Evolutionary conservation across 2,797 vertebrate genomes (phyloP), one percentile per base, ranked within the genome.

Genomic region (Eremophila alpestris): DNA sequence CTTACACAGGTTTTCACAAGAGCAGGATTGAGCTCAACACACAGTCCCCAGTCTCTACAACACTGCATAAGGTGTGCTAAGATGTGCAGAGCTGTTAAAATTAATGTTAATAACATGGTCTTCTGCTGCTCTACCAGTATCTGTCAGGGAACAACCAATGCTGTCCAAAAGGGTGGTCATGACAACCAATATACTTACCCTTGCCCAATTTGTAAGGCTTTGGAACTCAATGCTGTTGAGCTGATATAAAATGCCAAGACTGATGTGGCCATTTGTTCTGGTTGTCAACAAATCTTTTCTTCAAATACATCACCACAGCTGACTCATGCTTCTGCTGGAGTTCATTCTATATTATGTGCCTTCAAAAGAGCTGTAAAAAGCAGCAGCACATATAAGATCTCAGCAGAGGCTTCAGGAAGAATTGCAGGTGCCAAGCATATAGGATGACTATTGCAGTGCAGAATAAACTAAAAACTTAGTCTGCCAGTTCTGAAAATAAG

Each of bases 231-330:
- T 52, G 20, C 51, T 69, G 34, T 68, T 67, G 46, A 96, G 58
- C 56, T 96, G 38, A 93, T 95, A 88, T 68, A 81, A 97, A 95
- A 93, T 87, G 68, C 43, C 83, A 87, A 60, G 87, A 85, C 68
- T 91, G 87, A 91, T 91, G 51, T 54, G 63, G 49, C 21, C 40
- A 87, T 97, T 96, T 95, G 59, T 96, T 97, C 60, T 86, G 79
- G 55, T 62, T 95, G 93, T 91, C 74, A 92, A 89, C 51, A 89
- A 51, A 91, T 79, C 68, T 93, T 96, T 94, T 94, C 92, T 76
- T 96, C 87, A 95, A 96, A 94, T 94, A 73, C 59, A 88, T 74
- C 77, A 64, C 36, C 65, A 21, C 23, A 80, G 73, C 56, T 96
- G 70, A 95, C 83, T 96, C 93, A 92, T 71, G 49, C 36, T 80